phyloP scores from a whole-genome alignment of 2,888 invertebrate genomes.

The Steromphala cineraria region DNA sequence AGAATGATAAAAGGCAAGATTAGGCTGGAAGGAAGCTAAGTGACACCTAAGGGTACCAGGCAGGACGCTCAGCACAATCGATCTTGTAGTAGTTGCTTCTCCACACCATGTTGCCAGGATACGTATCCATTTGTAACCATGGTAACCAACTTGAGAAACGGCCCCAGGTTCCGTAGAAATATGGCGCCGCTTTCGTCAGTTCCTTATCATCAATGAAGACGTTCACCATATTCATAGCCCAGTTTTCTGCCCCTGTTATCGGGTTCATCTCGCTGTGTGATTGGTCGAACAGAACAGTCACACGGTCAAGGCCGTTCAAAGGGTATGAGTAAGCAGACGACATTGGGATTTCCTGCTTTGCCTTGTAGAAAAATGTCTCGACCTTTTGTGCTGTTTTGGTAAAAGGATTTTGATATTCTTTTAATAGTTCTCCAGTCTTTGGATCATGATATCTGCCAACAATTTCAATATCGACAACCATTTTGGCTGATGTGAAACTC shows the following conservation, averaged over 20 bases:
- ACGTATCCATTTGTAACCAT: conserved; percentile 46
- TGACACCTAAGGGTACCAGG: too few species aligned
- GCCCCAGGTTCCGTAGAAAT: conserved; percentile 41
- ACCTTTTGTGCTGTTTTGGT: conserved; percentile 4
- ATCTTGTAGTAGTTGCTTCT: background rate
- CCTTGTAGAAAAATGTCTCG: background rate
- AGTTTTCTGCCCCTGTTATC: conserved; percentile 14
- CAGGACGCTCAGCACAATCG: background rate
- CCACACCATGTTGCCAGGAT: conserved; percentile 39
- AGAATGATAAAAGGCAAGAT: too few species aligned
- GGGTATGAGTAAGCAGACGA: background rate
- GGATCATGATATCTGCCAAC: conserved; percentile 37
- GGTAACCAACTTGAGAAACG: conserved; percentile 40
- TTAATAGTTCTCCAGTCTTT: conserved; percentile 35
- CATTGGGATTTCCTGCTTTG: background rate
- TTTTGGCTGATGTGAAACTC: background rate
- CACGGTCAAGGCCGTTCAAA: background rate
- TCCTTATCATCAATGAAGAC: conserved; percentile 33
- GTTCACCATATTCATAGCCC: conserved; percentile 38
- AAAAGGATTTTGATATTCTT: conserved; percentile 42
- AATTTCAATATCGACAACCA: too few species aligned
- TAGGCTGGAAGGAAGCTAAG: too few species aligned
- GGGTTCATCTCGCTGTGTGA: background rate
- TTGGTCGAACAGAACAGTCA: background rate
- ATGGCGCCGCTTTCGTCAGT: background rate